Evolutionary conservation across 2,888 invertebrate species (phyloP).

Genomic region (Willowsia nigromaculata): DNA sequence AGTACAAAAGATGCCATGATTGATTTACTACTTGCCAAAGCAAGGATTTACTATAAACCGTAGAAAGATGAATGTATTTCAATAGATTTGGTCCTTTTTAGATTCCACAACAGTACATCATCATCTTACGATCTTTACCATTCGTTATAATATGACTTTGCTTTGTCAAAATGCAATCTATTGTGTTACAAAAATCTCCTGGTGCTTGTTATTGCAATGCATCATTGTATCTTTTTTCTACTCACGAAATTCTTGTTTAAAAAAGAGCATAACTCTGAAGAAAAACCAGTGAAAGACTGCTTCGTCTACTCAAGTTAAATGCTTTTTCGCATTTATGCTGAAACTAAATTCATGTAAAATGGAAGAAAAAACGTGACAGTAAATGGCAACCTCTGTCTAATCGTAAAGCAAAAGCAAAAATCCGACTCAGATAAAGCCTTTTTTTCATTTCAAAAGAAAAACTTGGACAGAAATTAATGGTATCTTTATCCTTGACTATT

Average conservation of each 20-base stretch:
- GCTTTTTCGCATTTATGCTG: not conserved
- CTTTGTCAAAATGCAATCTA: slow-evolving; percentile 17
- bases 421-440: not conserved
- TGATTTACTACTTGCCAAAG: slow-evolving; percentile 43
- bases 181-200: not conserved
- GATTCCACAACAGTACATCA: not conserved
- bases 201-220: no score
- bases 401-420: not conserved
- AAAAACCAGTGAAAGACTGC: not conserved
- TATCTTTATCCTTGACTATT: slow-evolving; percentile 60
- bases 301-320: not conserved
- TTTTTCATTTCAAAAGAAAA: not conserved
- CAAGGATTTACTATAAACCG: not conserved
- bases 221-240: no score
- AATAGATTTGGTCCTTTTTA: not conserved
- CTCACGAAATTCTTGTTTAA: no score
- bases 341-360: slow-evolving; percentile 2
- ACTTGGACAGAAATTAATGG: slow-evolving; percentile 65
- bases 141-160: not conserved
- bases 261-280: no score
- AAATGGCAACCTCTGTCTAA: not conserved
- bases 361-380: slow-evolving; percentile 14
- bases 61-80: not conserved
- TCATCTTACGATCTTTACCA: not conserved
- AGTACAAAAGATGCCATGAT: not conserved